phyloP scores from a whole-genome alignment of 2,113 vertebrate species.

The Ageneiosus marmoratus region DNA sequence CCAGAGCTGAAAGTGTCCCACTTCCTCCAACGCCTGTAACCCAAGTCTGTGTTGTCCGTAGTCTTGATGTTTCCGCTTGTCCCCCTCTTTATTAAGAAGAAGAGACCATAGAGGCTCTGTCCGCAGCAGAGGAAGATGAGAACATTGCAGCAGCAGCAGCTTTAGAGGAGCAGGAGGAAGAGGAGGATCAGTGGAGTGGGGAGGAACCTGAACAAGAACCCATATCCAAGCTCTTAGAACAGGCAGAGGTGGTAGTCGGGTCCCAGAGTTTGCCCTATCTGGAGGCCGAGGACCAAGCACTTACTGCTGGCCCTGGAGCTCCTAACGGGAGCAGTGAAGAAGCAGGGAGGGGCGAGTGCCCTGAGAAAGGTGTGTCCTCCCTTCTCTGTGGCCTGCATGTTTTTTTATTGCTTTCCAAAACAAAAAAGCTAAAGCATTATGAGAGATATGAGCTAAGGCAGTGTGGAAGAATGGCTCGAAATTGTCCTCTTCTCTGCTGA shows the following conservation, averaged over 20 bases:
- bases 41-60: slow-evolving; percentile 85
- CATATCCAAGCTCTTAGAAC: slow-evolving; percentile 74
- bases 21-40: slow-evolving; percentile 68
- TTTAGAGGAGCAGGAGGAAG: slow-evolving; percentile 81
- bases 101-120: slow-evolving; percentile 85
- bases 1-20: slow-evolving; percentile 73
- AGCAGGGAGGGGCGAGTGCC: slow-evolving; percentile 73
- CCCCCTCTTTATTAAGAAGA: slow-evolving; percentile 85
- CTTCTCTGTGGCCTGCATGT: slow-evolving; percentile 83
- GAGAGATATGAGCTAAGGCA: slow-evolving; percentile 55
- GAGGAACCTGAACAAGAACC: slow-evolving; percentile 78
- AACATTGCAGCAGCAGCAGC: slow-evolving; percentile 74
- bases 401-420: slow-evolving; percentile 58
- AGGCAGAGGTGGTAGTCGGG: slow-evolving; percentile 75
- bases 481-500: slow-evolving; percentile 69
- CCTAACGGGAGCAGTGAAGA: slow-evolving; percentile 77
- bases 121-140: slow-evolving; percentile 78
- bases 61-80: slow-evolving; percentile 88
- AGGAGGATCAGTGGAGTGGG: slow-evolving; percentile 78
- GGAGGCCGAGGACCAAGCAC: slow-evolving; percentile 71
- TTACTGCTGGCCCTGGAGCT: slow-evolving; percentile 73
- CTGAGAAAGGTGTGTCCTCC: slow-evolving; percentile 88
- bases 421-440: slow-evolving; percentile 35
- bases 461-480: slow-evolving; percentile 69
- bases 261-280: slow-evolving; percentile 72